Conservation (phyloP, 53 echinoderm and acorn worm genomes). For the Mesocentrotus franciscanus region DNA sequence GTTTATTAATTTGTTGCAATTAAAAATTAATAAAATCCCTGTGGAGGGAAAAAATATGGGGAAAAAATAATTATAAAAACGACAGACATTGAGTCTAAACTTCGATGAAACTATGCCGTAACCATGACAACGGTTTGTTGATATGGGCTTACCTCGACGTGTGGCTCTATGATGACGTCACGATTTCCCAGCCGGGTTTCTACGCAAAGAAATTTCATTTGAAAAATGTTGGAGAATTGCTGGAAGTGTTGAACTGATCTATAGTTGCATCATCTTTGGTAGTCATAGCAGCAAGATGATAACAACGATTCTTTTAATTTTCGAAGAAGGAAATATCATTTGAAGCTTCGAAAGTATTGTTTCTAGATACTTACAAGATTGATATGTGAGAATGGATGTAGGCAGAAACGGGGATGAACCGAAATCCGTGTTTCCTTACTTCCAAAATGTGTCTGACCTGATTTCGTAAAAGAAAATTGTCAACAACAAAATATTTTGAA, state of each 20-base stretch:
- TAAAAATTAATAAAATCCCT: too few relatives aligned
- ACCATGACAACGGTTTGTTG: slow-evolving; percentile 33
- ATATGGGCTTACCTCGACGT: slow-evolving; percentile 32
- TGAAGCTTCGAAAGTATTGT: neutral
- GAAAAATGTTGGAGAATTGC: neutral
- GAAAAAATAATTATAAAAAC: neutral
- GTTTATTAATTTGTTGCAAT: too few relatives aligned
- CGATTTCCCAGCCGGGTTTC: neutral
- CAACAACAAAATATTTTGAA: neutral
- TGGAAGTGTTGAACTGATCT: neutral
- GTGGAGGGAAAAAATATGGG: too few relatives aligned
- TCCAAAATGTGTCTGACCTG: neutral
- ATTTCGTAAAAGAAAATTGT: neutral
- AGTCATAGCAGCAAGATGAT: neutral
- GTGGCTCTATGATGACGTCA: neutral
- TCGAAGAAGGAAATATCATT: neutral
- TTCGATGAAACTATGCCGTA: slow-evolving; percentile 4
- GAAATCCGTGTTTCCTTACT: neutral
- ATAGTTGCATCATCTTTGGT: neutral
- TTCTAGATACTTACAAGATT: neutral
- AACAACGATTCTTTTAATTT: neutral
- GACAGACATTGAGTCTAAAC: slow-evolving; percentile 1
- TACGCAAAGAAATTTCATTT: neutral
- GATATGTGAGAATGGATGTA: neutral
- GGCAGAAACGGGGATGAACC: neutral